These are phyloP conservation scores for Takifugu rubripes DNA, from an alignment of 2,797 vertebrate species.

Conservation along the genomic window DNA sequence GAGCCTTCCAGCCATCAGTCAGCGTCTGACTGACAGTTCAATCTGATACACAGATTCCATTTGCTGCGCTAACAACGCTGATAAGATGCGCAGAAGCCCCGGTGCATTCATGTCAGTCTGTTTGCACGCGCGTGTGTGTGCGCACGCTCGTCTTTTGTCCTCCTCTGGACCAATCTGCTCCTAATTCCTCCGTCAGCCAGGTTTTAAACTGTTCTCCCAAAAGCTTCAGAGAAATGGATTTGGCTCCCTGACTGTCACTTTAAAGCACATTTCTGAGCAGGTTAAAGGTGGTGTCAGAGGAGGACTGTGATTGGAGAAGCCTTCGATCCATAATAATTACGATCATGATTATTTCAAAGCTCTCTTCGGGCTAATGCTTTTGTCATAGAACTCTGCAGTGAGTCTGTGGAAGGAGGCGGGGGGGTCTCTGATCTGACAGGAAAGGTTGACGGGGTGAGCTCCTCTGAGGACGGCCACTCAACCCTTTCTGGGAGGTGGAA, in stretches of 20 bases:
- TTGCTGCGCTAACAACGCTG: slow-evolving; percentile 52
- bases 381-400: slow-evolving; percentile 25
- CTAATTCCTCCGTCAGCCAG: slow-evolving; percentile 53
- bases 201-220: slow-evolving; percentile 26
- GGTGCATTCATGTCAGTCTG: slow-evolving; percentile 20
- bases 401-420: not conserved
- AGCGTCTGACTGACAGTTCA: slow-evolving; percentile 67
- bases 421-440: slow-evolving; percentile 40
- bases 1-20: slow-evolving; percentile 61
- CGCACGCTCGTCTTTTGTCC: slow-evolving; percentile 49
- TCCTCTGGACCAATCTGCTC: slow-evolving; percentile 45
- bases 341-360: too few species aligned
- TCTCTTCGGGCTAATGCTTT: slow-evolving; percentile 17
- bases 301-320: not conserved
- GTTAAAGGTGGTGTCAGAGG: slow-evolving; percentile 5
- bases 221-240: slow-evolving; percentile 48
- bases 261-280: slow-evolving; percentile 27
- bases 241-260: slow-evolving; percentile 28
- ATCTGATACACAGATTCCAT: slow-evolving; percentile 74
- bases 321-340: slow-evolving; percentile 4
- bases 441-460: slow-evolving; percentile 57
- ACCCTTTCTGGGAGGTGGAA: slow-evolving; percentile 26
- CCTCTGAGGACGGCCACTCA: slow-evolving; percentile 46
- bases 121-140: slow-evolving; percentile 6
- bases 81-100: slow-evolving; percentile 49